A percentile compares a stretch with the other conserved stretches of the same genome.
phyloP scores from a whole-genome alignment of 2,113 vertebrate species.

The Platysteira castanea region DNA sequence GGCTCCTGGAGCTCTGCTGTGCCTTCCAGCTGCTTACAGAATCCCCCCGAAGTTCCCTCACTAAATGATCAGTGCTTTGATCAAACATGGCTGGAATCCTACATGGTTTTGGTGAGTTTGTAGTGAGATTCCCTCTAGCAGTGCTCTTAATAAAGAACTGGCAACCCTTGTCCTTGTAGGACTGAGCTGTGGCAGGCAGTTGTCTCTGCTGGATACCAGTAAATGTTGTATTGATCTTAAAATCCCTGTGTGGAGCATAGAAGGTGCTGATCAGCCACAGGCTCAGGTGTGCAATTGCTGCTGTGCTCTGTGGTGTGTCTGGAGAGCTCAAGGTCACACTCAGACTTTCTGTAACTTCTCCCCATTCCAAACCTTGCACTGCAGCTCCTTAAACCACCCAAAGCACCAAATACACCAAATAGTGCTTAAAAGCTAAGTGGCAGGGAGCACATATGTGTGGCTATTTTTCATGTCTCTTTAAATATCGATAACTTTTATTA shows the following conservation, averaged over 20 bases:
- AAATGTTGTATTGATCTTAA: neutral
- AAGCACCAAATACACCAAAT: neutral
- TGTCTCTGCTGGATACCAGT: neutral
- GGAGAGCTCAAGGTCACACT: neutral
- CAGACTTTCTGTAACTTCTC: neutral
- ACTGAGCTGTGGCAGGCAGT: neutral
- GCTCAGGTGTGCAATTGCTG: neutral
- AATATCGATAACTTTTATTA: neutral
- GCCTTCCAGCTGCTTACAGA: neutral
- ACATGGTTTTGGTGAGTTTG: neutral
- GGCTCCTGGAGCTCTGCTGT: neutral
- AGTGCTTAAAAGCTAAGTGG: neutral
- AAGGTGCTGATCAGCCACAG: neutral
- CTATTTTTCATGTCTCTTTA: neutral
- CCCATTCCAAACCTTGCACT: neutral
- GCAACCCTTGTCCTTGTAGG: neutral
- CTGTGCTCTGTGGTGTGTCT: neutral
- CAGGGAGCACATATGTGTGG: neutral
- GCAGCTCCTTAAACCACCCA: neutral
- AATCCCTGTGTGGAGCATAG: rapidly evolving
- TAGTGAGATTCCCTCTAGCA: neutral
- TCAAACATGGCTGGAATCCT: neutral
- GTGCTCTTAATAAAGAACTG: neutral
- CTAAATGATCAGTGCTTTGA: neutral
- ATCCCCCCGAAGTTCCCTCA: neutral